Evolutionary conservation across 2,888 invertebrate genomes (phyloP).

Genomic region (Andrena dorsata): DNA sequence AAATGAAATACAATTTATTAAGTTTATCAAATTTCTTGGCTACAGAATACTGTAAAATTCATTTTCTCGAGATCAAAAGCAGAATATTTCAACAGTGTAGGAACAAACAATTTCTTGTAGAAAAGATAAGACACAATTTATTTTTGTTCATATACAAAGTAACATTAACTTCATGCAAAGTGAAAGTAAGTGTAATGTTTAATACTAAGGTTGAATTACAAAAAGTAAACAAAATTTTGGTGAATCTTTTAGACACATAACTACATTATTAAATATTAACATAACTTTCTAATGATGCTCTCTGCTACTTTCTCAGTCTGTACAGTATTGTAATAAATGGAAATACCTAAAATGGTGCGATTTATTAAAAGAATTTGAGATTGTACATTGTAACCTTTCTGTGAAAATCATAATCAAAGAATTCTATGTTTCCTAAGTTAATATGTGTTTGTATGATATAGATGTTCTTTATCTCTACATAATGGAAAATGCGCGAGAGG

Average conservation of each 20-base stretch:
- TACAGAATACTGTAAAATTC: not conserved
- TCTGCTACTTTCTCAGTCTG: conserved; percentile 35
- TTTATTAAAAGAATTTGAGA: conserved; percentile 51
- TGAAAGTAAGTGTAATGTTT: conserved; percentile 29
- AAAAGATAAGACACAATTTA: conserved; percentile 70
- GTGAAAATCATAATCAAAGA: conserved; percentile 50
- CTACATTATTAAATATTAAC: conserved; percentile 49
- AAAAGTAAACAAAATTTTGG: conserved; percentile 35
- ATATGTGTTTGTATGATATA: conserved; percentile 33
- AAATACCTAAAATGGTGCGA: conserved; percentile 54
- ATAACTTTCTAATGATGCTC: conserved; percentile 38
- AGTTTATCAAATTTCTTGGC: not conserved
- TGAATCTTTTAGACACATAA: conserved; percentile 24
- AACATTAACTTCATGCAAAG: conserved; percentile 51
- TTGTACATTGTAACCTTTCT: conserved; percentile 51
- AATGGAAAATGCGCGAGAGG: conserved; percentile 34
- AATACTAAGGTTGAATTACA: conserved; percentile 36
- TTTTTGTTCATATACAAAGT: conserved; percentile 68
- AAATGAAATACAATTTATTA: not conserved
- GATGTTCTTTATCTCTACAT: conserved; percentile 33
- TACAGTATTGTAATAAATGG: conserved; percentile 54
- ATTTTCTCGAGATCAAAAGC: not conserved
- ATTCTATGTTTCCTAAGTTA: conserved; percentile 39
- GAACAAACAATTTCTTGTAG: conserved; percentile 46
- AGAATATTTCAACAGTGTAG: conserved; percentile 6